A percentile compares a stretch with the other conserved stretches of the same genome.
These are phyloP conservation scores for Telmatherina bonti DNA, from an alignment of 2,797 vertebrate species.

Conservation along the genomic window DNA sequence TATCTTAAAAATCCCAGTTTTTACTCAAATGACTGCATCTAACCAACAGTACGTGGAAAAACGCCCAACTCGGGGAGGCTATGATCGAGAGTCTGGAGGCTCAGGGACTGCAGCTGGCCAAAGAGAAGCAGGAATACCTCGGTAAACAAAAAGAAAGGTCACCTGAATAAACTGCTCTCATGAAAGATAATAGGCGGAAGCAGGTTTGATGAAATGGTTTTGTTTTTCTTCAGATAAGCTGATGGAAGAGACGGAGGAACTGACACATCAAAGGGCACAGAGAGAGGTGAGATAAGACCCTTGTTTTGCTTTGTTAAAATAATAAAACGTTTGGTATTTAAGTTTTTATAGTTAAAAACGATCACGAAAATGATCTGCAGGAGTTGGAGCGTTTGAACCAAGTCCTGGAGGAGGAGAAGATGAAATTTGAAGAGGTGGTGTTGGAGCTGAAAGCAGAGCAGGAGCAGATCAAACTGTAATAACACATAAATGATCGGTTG, in stretches of 20 bases:
- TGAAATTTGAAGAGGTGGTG: conserved; percentile 94
- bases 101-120: conserved; percentile 96
- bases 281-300: conserved; percentile 87
- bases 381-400: conserved; percentile 94
- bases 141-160: conserved; percentile 76
- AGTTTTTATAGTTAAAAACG: background rate
- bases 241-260: conserved; percentile 97
- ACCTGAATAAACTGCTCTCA: background rate
- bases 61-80: conserved; percentile 96
- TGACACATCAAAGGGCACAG: conserved; percentile 93
- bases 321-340: too few relatives aligned
- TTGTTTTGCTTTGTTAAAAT: background rate
- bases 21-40: background rate
- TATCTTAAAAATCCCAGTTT: background rate
- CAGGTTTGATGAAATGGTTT: background rate
- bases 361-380: conserved; percentile 64
- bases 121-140: conserved; percentile 97
- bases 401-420: conserved; percentile 94
- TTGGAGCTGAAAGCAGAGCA: conserved; percentile 92
- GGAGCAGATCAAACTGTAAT: conserved; percentile 92
- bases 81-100: conserved; percentile 98
- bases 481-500: fast-evolving
- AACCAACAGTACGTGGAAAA: conserved; percentile 92
- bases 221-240: conserved; percentile 89
- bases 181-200: background rate